phyloP scores from a whole-genome alignment of 2,888 invertebrate species.

The Xestia rhomboidea region DNA sequence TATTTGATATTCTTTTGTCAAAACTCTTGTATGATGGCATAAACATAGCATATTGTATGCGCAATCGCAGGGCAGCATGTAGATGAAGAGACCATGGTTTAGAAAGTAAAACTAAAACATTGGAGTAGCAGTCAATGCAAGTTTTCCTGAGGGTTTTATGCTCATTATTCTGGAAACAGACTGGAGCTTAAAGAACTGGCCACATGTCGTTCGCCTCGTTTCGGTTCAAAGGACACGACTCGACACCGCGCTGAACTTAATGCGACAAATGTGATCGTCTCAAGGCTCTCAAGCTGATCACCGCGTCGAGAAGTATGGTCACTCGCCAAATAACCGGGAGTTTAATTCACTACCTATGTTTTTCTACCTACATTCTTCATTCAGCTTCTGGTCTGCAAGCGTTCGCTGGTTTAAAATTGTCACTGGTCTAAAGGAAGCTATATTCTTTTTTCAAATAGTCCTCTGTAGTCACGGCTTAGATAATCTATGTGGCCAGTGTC shows the following conservation, averaged over 20 bases:
- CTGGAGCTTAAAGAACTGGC: not conserved
- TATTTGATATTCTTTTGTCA: constrained; percentile 12
- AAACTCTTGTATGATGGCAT: constrained; percentile 4
- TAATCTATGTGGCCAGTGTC: not conserved
- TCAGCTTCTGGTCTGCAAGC: not conserved
- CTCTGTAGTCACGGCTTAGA: not conserved
- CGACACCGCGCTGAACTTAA: not conserved
- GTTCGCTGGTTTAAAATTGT: constrained; percentile 3
- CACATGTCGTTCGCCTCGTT: not conserved
- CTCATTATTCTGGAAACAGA: not conserved
- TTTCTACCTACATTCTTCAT: constrained; percentile 2
- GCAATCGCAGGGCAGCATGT: not conserved
- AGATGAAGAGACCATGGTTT: constrained; percentile 8
- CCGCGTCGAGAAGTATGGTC: not conserved
- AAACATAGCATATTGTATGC: not conserved
- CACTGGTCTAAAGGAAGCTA: not conserved
- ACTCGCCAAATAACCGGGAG: not conserved
- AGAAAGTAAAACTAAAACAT: not conserved
- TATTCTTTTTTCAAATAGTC: not conserved
- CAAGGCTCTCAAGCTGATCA: not conserved
- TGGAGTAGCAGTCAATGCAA: not conserved
- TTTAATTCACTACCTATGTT: not conserved
- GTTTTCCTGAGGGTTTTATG: not conserved
- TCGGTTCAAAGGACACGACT: no score
- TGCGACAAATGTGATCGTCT: not conserved